Conservation (phyloP, 2,888 invertebrate species). For the Euspilapteryx auroguttella region DNA sequence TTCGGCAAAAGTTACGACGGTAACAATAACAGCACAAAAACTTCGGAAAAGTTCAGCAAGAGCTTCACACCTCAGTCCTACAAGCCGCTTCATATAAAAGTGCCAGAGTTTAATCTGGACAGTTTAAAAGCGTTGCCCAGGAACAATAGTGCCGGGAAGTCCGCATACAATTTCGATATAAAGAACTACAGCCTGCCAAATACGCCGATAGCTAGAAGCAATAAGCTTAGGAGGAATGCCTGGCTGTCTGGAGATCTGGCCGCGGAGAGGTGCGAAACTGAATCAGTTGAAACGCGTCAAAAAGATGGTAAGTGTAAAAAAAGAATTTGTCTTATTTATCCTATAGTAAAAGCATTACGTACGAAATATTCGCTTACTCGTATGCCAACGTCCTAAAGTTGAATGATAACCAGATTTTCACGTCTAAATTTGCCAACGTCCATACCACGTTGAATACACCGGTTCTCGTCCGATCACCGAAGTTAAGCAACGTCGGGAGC, state of each 20-base stretch:
- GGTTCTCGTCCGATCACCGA: slow-evolving; percentile 11
- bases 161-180: slow-evolving; percentile 50
- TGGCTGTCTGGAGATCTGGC: slow-evolving; percentile 51
- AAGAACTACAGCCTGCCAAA: slow-evolving; percentile 48
- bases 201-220: slow-evolving; percentile 57
- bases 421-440: no score
- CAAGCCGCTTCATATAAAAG: slow-evolving; percentile 46
- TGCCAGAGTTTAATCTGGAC: slow-evolving; percentile 41
- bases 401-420: no score
- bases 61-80: slow-evolving; percentile 52
- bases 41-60: slow-evolving; percentile 29
- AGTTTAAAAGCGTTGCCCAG: slow-evolving; percentile 32
- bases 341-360: no score
- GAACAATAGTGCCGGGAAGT: slow-evolving; percentile 17
- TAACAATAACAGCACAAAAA: slow-evolving; percentile 17
- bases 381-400: no score
- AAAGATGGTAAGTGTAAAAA: no score
- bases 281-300: no score
- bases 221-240: slow-evolving; percentile 54
- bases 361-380: no score
- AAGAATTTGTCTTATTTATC: no score
- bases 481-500: slow-evolving; percentile 10
- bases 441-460: slow-evolving; percentile 27
- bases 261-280: no score
- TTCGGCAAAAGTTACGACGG: slow-evolving; percentile 20